These are phyloP conservation scores for Odontophorus gujanensis DNA, from an alignment of 2,113 vertebrate genomes.

Conservation along the genomic window DNA sequence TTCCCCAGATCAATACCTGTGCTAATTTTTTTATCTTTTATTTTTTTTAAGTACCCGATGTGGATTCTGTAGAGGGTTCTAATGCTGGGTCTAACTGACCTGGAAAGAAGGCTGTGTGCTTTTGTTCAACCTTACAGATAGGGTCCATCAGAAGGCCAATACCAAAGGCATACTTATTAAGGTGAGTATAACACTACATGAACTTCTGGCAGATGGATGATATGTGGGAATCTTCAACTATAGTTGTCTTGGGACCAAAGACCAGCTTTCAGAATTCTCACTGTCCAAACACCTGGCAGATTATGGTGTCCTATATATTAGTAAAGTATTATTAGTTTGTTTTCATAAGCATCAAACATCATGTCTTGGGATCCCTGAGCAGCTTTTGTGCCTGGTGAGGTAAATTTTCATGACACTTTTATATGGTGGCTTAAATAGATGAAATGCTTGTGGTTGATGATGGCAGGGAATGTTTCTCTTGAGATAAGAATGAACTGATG, in stretches of 20 bases:
- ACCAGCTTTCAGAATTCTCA: not conserved
- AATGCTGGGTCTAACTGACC: not conserved
- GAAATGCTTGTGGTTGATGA: slow-evolving; percentile 1
- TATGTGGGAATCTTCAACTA: not conserved
- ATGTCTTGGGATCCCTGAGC: not conserved
- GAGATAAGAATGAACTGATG: not conserved
- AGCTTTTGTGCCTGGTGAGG: not conserved
- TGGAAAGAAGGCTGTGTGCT: not conserved
- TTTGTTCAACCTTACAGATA: not conserved
- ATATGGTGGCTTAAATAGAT: not conserved
- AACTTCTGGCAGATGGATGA: not conserved
- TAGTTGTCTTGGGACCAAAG: not conserved
- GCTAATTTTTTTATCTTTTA: not conserved
- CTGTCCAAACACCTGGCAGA: not conserved
- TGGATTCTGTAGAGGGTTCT: not conserved
- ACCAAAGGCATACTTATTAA: not conserved
- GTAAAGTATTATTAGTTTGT: slow-evolving; percentile 15
- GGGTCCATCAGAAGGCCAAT: not conserved
- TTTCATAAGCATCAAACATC: not conserved
- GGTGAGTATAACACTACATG: not conserved
- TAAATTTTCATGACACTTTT: slow-evolving; percentile 37
- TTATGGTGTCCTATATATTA: not conserved
- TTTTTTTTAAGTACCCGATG: not conserved
- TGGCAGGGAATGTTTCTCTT: not conserved
- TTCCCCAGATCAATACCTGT: not conserved